Percentiles rank a stretch among this genome's conserved stretches.
phyloP scores from a whole-genome alignment of 2,113 vertebrate species.

The Dipodomys spectabilis region DNA sequence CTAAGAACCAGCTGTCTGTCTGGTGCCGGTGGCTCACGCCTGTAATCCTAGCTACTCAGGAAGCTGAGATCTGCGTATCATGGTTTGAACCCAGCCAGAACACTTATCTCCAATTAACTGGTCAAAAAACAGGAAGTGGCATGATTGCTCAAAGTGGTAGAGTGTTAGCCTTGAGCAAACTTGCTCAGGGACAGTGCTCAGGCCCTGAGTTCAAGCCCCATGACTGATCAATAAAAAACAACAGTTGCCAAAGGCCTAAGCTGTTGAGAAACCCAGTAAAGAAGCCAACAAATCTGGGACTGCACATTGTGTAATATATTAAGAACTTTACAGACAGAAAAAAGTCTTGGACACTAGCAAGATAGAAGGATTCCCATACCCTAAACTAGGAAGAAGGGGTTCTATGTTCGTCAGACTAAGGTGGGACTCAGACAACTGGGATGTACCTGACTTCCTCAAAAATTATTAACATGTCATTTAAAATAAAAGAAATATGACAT shows the following conservation, averaged over 20 bases:
- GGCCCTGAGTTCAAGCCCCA: too few relatives aligned
- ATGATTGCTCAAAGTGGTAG: too few relatives aligned
- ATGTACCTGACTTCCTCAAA: neutral
- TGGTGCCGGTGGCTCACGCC: too few relatives aligned
- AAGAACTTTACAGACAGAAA: neutral
- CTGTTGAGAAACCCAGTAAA: neutral
- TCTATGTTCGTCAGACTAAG: neutral
- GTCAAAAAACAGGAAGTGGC: too few relatives aligned
- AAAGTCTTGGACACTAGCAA: neutral
- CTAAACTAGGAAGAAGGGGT: neutral
- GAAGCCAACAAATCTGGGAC: neutral
- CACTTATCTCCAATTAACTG: too few relatives aligned
- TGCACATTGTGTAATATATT: neutral
- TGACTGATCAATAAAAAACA: too few relatives aligned
- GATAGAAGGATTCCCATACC: neutral
- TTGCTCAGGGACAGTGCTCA: too few relatives aligned
- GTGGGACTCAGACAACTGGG: neutral
- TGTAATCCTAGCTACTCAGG: too few relatives aligned
- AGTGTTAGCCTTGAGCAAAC: too few relatives aligned
- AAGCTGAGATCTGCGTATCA: too few relatives aligned
- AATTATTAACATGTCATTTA: constrained; percentile 63
- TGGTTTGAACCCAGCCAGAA: too few relatives aligned
- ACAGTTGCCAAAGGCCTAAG: neutral
- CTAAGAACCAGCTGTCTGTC: neutral
- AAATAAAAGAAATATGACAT: constrained; percentile 79